phyloP scores from a whole-genome alignment of 2,113 vertebrate species.

The Lutjanus erythropterus region DNA sequence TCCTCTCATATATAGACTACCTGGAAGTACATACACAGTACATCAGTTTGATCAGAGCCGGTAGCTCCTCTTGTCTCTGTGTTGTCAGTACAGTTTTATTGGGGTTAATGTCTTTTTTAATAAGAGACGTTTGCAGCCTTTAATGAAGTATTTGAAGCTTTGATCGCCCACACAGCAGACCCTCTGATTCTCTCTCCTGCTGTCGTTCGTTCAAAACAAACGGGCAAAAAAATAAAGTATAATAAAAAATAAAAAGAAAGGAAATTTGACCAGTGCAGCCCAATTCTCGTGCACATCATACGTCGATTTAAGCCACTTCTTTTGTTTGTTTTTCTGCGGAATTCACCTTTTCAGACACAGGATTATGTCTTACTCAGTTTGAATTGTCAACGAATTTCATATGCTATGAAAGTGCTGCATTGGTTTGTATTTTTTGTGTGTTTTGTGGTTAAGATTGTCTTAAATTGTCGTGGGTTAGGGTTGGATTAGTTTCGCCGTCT shows the following conservation, averaged over 20 bases:
- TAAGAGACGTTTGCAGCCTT: background rate
- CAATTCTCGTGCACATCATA: background rate
- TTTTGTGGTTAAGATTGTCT: no score
- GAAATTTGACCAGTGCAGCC: background rate
- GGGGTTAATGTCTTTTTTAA: constrained; percentile 5
- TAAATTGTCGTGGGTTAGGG: background rate
- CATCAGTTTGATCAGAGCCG: background rate
- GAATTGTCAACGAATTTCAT: background rate
- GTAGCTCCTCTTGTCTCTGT: background rate
- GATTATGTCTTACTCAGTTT: background rate
- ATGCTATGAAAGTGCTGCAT: background rate
- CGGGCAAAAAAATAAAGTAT: background rate
- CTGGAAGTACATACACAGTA: background rate
- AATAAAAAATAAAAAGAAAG: background rate
- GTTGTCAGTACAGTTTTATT: background rate
- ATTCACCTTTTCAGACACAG: background rate
- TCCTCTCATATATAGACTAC: background rate
- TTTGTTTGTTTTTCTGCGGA: no score
- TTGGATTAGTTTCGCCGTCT: background rate
- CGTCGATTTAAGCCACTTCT: background rate
- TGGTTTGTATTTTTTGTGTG: no score
- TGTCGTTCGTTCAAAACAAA: background rate
- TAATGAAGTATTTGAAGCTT: background rate
- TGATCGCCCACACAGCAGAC: constrained; percentile 3
- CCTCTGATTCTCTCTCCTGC: background rate